These are phyloP conservation scores for Xylocampa areola DNA, from an alignment of 2,888 invertebrate species.

Conservation along the genomic window DNA sequence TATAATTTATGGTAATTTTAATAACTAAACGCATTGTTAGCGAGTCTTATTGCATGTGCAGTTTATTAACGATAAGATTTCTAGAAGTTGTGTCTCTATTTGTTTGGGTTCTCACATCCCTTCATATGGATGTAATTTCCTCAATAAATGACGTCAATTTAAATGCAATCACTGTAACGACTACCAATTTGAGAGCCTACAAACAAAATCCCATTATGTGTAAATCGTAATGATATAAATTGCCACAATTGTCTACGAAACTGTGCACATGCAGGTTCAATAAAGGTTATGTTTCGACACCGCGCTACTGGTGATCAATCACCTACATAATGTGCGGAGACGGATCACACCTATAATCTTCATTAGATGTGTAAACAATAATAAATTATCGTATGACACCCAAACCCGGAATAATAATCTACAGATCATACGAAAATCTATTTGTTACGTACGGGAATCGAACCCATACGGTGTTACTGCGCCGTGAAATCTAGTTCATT, in stretches of 20 bases:
- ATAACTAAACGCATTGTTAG: constrained; percentile 29
- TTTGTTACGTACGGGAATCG: no score
- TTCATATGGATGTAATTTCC: constrained; percentile 62
- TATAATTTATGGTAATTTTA: constrained; percentile 33
- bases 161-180: constrained; percentile 79
- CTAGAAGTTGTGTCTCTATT: constrained; percentile 26
- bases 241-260: constrained; percentile 74
- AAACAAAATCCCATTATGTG: constrained; percentile 77
- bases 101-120: constrained; percentile 44
- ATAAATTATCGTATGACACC: background rate
- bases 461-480: no score
- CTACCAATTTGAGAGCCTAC: constrained; percentile 66
- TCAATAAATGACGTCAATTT: constrained; percentile 77
- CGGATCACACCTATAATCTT: constrained; percentile 23
- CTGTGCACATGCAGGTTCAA: constrained; percentile 57
- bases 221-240: constrained; percentile 79
- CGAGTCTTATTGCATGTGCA: constrained; percentile 5
- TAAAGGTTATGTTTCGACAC: constrained; percentile 76
- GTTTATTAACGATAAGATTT: constrained; percentile 27
- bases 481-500: no score
- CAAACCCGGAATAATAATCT: no score
- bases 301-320: constrained; percentile 66
- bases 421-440: no score
- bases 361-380: constrained; percentile 31
- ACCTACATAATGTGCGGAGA: constrained; percentile 38